These are phyloP conservation scores for Odontophorus gujanensis DNA, from an alignment of 2,113 vertebrate species.

Conservation along the genomic window DNA sequence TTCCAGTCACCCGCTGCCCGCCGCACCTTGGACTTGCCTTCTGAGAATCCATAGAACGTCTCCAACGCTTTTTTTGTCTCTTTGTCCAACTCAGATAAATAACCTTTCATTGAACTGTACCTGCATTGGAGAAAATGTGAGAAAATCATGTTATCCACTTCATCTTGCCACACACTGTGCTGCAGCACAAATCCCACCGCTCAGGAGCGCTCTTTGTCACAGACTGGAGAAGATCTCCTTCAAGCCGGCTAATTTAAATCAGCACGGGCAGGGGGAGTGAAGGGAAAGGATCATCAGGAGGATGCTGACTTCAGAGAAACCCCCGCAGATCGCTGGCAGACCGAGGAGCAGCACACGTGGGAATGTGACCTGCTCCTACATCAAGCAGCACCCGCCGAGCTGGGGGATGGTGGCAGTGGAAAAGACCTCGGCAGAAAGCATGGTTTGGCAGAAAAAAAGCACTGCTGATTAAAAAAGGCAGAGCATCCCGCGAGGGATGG, in stretches of 20 bases:
- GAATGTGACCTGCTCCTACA: neutral
- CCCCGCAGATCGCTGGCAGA: neutral
- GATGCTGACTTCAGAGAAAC: neutral
- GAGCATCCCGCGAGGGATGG: neutral
- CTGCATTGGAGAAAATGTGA: slow-evolving; percentile 17
- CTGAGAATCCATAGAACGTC: slow-evolving; percentile 74
- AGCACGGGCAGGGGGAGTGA: neutral
- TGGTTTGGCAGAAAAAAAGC: neutral
- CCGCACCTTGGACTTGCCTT: slow-evolving; percentile 64
- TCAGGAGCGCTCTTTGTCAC: neutral
- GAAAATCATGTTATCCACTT: neutral
- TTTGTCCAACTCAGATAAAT: slow-evolving; percentile 78
- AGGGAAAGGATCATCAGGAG: neutral
- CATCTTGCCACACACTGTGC: neutral
- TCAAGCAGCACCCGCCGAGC: neutral
- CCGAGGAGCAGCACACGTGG: neutral
- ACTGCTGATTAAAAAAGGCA: neutral
- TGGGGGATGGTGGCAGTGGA: neutral
- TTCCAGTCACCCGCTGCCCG: slow-evolving; percentile 44
- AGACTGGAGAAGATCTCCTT: accelerated
- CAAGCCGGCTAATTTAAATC: accelerated
- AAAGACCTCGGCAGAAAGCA: neutral
- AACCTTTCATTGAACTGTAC: slow-evolving; percentile 77
- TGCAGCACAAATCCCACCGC: accelerated
- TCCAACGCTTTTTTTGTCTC: slow-evolving; percentile 74